Evolutionary conservation across 2,888 invertebrate genomes (phyloP).

Genomic region (Mythimna albipuncta): DNA sequence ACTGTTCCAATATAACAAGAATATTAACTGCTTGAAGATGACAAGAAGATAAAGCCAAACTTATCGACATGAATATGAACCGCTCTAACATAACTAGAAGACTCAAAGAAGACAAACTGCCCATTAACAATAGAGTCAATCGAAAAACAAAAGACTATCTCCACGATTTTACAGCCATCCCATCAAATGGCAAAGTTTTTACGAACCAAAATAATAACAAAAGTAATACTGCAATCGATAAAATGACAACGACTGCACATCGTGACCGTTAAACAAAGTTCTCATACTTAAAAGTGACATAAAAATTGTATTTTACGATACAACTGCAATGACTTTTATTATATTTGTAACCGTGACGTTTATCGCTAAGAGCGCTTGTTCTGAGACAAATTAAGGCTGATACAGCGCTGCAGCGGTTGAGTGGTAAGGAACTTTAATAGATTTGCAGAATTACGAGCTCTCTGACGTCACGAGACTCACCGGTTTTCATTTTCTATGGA

Average conservation of each 20-base stretch:
- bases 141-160: slow-evolving; percentile 29
- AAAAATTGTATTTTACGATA: slow-evolving; percentile 66
- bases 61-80: too few relatives aligned
- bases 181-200: slow-evolving; percentile 42
- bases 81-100: too few relatives aligned
- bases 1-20: too few relatives aligned
- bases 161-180: slow-evolving; percentile 6
- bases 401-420: slow-evolving; percentile 53
- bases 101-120: not conserved
- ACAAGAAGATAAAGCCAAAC: too few relatives aligned
- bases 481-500: slow-evolving; percentile 35
- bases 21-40: too few relatives aligned
- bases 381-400: slow-evolving; percentile 54
- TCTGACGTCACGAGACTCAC: slow-evolving; percentile 18
- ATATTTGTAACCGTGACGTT: slow-evolving; percentile 60
- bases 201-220: slow-evolving; percentile 48
- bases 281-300: slow-evolving; percentile 61
- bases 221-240: slow-evolving; percentile 51
- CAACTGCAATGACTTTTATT: slow-evolving; percentile 67
- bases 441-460: slow-evolving; percentile 47
- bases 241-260: slow-evolving; percentile 60
- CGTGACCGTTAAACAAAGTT: slow-evolving; percentile 59
- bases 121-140: slow-evolving; percentile 6
- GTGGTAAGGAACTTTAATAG: slow-evolving; percentile 49
- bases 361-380: slow-evolving; percentile 62